Percentiles rank a stretch among this genome's conserved stretches.
phyloP scores from a whole-genome alignment of 2,113 vertebrate genomes.

The Phaetusa simplex region DNA sequence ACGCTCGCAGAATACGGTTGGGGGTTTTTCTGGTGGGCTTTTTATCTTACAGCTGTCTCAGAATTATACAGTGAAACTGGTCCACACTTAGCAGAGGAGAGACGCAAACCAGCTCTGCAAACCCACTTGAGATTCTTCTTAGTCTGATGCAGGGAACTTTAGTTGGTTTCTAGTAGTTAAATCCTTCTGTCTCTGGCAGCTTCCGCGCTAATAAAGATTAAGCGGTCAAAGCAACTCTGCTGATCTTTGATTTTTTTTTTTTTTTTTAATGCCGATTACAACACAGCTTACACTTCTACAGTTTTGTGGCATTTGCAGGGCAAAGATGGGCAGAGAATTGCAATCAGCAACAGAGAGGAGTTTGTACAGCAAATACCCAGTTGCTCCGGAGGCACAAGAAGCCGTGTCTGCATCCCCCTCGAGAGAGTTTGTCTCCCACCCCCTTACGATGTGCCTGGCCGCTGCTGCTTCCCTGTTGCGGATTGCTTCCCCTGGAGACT shows the following conservation, averaged over 20 bases:
- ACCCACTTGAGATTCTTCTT: not conserved
- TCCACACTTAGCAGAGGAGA: not conserved
- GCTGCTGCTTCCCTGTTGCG: not conserved
- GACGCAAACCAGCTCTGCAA: not conserved
- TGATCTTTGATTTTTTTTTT: not conserved
- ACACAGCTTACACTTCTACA: not conserved
- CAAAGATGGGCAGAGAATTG: not conserved
- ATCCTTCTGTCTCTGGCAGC: not conserved
- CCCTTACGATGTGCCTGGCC: not conserved
- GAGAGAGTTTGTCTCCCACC: not conserved
- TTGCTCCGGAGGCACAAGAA: not conserved
- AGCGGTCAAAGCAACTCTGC: not conserved
- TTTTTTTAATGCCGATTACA: not conserved
- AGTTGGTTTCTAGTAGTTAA: not conserved
- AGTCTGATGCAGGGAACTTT: not conserved
- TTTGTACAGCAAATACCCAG: not conserved
- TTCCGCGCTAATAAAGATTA: not conserved
- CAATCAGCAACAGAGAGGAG: accelerated
- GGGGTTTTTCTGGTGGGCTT: not conserved
- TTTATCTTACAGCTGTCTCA: not conserved
- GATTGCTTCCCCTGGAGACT: not conserved
- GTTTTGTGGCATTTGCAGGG: not conserved
- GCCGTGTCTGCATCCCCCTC: accelerated
- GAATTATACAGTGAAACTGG: not conserved
- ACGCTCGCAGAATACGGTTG: not conserved